Evolutionary conservation across 2,888 invertebrate genomes (phyloP).

Genomic region (Lumbricus terrestris): DNA sequence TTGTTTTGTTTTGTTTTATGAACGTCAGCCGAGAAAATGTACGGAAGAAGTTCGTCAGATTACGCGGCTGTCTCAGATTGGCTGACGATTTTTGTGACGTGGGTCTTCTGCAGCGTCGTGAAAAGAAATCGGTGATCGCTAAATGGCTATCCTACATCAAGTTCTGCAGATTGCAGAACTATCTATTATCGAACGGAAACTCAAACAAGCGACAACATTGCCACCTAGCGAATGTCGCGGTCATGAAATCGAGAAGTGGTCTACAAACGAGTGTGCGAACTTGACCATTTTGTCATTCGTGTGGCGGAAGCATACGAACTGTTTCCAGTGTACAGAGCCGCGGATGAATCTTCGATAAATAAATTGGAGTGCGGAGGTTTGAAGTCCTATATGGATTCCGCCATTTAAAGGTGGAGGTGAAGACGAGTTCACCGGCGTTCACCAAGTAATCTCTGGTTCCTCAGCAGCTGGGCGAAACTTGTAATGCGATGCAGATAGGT

Average conservation of each 20-base stretch:
- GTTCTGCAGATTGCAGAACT: too few relatives aligned
- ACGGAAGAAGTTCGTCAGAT: background rate
- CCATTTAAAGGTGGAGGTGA: background rate
- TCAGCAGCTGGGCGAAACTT: background rate
- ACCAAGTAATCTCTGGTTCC: background rate
- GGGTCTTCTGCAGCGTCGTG: background rate
- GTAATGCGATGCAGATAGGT: background rate
- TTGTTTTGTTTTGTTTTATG: background rate
- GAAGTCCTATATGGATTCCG: background rate
- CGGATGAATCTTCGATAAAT: background rate
- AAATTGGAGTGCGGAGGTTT: background rate
- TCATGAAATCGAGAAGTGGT: background rate
- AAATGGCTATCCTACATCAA: background rate
- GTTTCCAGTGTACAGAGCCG: background rate
- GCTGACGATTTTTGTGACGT: background rate
- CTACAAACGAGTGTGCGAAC: background rate
- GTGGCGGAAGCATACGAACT: background rate
- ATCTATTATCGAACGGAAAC: too few relatives aligned
- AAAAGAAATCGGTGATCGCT: background rate
- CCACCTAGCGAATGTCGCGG: background rate
- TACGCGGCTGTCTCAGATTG: background rate
- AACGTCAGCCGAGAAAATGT: background rate
- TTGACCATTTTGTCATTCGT: background rate
- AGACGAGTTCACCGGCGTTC: background rate
- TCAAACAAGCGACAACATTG: background rate